Evolutionary conservation across 2,113 vertebrate genomes (phyloP).

Genomic region (Hucho hucho): DNA sequence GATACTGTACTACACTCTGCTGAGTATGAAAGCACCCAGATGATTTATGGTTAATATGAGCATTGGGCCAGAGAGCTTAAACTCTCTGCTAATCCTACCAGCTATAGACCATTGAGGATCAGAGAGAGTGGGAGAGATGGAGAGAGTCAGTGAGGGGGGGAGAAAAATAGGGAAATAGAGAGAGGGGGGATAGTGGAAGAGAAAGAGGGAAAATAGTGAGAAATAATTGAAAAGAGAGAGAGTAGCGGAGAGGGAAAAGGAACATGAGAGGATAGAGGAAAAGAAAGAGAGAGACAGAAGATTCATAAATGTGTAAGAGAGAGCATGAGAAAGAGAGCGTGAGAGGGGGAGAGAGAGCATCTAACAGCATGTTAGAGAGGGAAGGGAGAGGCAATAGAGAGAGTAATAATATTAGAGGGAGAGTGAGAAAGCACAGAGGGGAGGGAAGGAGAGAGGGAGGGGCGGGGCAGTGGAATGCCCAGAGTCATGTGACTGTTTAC

Average conservation of each 20-base stretch:
- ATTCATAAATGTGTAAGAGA: too few species aligned
- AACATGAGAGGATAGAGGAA: too few species aligned
- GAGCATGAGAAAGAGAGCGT: too few species aligned
- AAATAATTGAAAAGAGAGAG: too few species aligned
- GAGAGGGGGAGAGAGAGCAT: too few species aligned
- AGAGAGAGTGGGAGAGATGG: neutral
- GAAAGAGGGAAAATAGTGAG: too few species aligned
- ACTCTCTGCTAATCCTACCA: constrained; percentile 31
- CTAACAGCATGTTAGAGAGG: neutral
- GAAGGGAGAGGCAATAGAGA: neutral
- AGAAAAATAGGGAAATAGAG: neutral
- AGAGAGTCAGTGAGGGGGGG: neutral
- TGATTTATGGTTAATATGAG: constrained; percentile 28
- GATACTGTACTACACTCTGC: neutral
- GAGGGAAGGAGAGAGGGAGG: neutral
- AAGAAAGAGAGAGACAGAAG: too few species aligned
- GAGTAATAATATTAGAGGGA: neutral
- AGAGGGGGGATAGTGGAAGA: neutral
- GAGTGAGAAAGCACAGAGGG: constrained; percentile 2
- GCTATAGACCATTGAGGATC: constrained; percentile 15
- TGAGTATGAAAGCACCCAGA: constrained; percentile 14
- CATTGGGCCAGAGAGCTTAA: constrained; percentile 31
- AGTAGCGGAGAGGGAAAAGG: too few species aligned
- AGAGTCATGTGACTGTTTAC: constrained; percentile 62
- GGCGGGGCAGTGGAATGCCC: constrained; percentile 43